These are phyloP conservation scores for Montipora efflorescens DNA, from an alignment of 64 coral and sea anemone genomes.

Conservation along the genomic window DNA sequence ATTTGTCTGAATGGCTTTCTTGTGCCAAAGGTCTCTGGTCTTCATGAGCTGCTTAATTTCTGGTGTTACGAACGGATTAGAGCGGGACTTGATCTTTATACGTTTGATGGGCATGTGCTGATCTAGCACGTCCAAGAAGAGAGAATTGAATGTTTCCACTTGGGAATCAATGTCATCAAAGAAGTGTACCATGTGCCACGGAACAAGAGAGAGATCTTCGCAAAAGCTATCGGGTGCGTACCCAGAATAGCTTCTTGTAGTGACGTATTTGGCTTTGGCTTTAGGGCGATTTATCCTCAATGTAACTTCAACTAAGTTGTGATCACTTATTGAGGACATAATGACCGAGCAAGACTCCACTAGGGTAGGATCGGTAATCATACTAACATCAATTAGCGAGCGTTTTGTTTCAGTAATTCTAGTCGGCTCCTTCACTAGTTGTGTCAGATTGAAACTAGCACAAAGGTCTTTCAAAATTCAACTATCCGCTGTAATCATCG, in stretches of 20 bases:
- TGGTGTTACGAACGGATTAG: constrained; percentile 45
- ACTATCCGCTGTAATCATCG: constrained; percentile 2
- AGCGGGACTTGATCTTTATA: constrained; percentile 47
- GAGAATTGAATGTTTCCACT: constrained; percentile 43
- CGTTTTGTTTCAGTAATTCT: constrained; percentile 17
- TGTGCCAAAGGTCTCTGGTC: constrained; percentile 63
- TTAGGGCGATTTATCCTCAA: not conserved
- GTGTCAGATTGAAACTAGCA: constrained; percentile 9
- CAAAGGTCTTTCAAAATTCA: not conserved
- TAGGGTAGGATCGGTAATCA: not conserved
- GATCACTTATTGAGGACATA: constrained; percentile 39
- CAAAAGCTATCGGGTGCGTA: constrained; percentile 28
- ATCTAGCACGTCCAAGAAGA: constrained; percentile 46
- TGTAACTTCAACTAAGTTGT: not conserved
- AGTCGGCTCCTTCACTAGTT: constrained; percentile 14
- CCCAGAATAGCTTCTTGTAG: constrained; percentile 25
- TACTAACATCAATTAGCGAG: not conserved
- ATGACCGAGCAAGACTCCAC: constrained; percentile 4
- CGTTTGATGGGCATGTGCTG: constrained; percentile 23
- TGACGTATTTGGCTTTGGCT: constrained; percentile 42
- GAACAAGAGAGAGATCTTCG: constrained; percentile 15
- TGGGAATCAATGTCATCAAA: constrained; percentile 52
- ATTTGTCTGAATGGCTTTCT: constrained; percentile 57
- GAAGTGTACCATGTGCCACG: constrained; percentile 39
- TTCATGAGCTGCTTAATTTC: constrained; percentile 62